phyloP scores from a whole-genome alignment of 2,113 vertebrate species.

The Rattus rattus region DNA sequence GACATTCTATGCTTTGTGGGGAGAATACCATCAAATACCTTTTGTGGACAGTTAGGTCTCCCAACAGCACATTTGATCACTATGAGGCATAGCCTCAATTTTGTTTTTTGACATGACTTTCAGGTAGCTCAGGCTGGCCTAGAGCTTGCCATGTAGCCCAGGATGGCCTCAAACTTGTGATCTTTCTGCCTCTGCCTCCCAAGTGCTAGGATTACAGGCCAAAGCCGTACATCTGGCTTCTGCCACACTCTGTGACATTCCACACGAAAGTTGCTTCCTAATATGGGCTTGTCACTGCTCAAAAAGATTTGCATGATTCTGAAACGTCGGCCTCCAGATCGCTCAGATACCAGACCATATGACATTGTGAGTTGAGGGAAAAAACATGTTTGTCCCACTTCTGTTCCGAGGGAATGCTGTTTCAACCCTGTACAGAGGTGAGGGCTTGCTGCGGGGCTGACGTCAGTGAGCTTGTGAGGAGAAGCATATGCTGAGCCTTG shows the following conservation, averaged over 20 bases:
- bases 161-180: background rate
- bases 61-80: background rate
- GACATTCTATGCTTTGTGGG: background rate
- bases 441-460: background rate
- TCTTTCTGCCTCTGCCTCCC: background rate
- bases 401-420: background rate
- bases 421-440: slow-evolving; percentile 6
- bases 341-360: background rate
- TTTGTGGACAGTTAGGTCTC: background rate
- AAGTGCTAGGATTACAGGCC: background rate
- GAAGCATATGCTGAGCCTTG: background rate
- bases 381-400: slow-evolving; percentile 8
- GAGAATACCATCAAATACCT: background rate
- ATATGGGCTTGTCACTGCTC: background rate
- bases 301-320: slow-evolving; percentile 11
- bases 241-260: background rate
- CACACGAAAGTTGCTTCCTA: background rate
- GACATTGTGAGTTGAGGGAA: background rate
- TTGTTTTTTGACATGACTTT: background rate
- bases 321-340: slow-evolving; percentile 9
- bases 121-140: background rate
- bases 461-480: background rate
- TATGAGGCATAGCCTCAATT: background rate
- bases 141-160: background rate
- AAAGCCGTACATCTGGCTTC: background rate